Base-by-base conservation (phyloP, 2,113 vertebrate species). In the Electrona antarctica region DNA sequence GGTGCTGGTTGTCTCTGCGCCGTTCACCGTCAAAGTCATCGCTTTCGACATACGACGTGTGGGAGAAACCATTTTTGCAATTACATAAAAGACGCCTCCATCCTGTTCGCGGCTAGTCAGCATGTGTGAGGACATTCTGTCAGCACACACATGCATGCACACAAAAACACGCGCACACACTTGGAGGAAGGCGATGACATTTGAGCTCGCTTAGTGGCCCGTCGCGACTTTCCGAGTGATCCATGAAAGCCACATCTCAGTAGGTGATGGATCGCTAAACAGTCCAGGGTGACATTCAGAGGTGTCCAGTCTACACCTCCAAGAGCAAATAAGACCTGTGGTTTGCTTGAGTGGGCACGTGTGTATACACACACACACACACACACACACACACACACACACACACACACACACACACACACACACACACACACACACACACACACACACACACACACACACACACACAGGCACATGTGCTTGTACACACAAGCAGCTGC, bases 101-200 rank as follows among this genome's bases (percentile, higher is more conserved):
- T 73, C 69, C 55, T 69, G 79, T 86, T 86, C 71, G 60, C 77
- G 76, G 78, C 76, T 59, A 74, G 69, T 79, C 77, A 74, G 81
- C 73, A 74, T 76, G 79, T 82, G 86, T 58, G 12, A 75, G 77
- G 68, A 80, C 73, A 67, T 76, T 86, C 79, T 83, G 83, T 83
- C 78, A 79, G 75, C 77, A 82, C 79, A 28, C 48, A n/a, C n/a
- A n/a, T n/a, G n/a, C n/a, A 49, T 7, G 50, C 14, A 15, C 57
- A 70, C n/a, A n/a, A n/a, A n/a, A n/a, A n/a, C n/a, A n/a, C n/a
- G 64, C 46, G 58, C 79, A 76, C 63, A 74, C 60, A 48, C 45
- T 76, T 58, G 33, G 60, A 60, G 73, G 61, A 77, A 59, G 75
- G 29, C 29, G 62, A 71, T 84, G 81, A 80, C 74, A 82, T 90